phyloP scores from a whole-genome alignment of 2,888 invertebrate genomes.

The Erebia palarica region DNA sequence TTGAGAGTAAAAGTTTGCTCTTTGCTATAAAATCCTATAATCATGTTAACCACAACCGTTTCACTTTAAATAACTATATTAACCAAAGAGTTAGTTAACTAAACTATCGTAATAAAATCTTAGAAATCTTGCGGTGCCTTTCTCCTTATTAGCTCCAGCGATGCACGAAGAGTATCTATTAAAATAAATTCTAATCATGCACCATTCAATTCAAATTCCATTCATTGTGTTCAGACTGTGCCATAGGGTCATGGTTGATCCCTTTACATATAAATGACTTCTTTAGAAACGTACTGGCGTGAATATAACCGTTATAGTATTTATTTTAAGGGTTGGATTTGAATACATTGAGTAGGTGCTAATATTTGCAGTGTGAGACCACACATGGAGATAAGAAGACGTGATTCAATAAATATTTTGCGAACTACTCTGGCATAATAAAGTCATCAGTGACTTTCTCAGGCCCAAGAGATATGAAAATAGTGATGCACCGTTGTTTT shows the following conservation, averaged over 20 bases:
- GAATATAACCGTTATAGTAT: constrained; percentile 22
- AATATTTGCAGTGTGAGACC: constrained; percentile 12
- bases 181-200: constrained; percentile 36
- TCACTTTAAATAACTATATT: constrained; percentile 8
- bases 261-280: constrained; percentile 36
- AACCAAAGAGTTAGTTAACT: background rate
- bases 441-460: too few species aligned
- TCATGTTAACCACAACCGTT: background rate
- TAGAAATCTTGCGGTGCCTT: constrained; percentile 27
- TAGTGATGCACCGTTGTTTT: too few species aligned
- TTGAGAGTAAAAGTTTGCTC: too few species aligned
- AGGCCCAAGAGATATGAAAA: too few species aligned
- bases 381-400: constrained; percentile 5
- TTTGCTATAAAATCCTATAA: background rate
- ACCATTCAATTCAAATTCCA: constrained; percentile 37
- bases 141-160: constrained; percentile 30
- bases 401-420: background rate
- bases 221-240: constrained; percentile 35
- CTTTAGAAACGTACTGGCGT: constrained; percentile 18
- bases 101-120: background rate
- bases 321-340: constrained; percentile 9
- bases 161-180: constrained; percentile 31
- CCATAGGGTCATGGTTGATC: constrained; percentile 38
- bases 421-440: background rate
- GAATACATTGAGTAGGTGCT: background rate